Evolutionary conservation across 2,888 invertebrate genomes (phyloP), one percentile per base, ranked within the genome.

Genomic region (Lasioglossum calceatum): DNA sequence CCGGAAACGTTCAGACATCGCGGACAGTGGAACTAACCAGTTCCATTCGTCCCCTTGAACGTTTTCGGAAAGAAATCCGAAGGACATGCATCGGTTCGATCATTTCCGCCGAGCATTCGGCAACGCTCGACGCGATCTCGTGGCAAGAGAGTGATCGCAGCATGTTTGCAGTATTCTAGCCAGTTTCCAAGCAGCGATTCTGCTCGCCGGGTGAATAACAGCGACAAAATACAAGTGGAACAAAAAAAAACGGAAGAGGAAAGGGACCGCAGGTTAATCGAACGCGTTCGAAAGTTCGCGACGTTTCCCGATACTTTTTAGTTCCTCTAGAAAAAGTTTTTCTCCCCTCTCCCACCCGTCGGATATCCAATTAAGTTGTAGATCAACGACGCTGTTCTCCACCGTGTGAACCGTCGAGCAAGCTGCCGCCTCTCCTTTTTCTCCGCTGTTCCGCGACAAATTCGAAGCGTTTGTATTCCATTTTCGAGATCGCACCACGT

Each of bases 401-500:
- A 4, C 23, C 19, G 36, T 39, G 36, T 36, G 1, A 23, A 19
- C 64, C 39, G 70, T 23, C 36, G 70, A 23, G 10, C 19, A 19
- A 39, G 39, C 19, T 12, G 1, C 23, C 23, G 10, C 7, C 39
- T 39, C 39, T 2, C 36, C 23, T 23, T 70, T 70, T 12, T 19
- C 32, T 58, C n/a, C n/a, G 58, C n/a, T 58, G n/a, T 42, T n/a
- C 42, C n/a, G 42, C 39, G 36, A 42, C 39, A 61, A 7, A 32
- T 78, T 50, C 39, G 67, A 67, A 78, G 39, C 32, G 16, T 32
- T 32, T 32, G 64, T 64, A 84, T 89, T 86, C 81, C 85, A 87
- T 82, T 84, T 42, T 42, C n/a, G 72, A 89, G 82, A 87, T 85
- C 81, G 85, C 89, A 88, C 84, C 87, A 88, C 87, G 85, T 87